A percentile compares a stretch with the other conserved stretches of the same genome.
These are phyloP conservation scores for Ooceraea biroi DNA, from an alignment of 1,140 invertebrate species.

Conservation along the genomic window DNA sequence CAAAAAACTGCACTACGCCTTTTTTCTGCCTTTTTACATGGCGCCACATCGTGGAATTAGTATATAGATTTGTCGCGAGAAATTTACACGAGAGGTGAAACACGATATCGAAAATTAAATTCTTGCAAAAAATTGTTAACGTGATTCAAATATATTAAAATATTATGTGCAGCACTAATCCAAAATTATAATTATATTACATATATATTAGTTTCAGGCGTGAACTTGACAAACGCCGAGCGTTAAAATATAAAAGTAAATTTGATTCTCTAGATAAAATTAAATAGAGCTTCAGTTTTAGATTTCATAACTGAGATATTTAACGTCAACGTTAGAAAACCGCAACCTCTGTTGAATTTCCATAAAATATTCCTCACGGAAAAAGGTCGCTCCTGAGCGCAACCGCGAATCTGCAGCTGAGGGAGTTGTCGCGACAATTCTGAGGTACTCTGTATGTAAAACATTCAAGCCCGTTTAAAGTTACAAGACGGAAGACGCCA, in stretches of 20 bases:
- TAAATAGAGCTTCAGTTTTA: neutral
- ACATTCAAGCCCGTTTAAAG: conserved; percentile 50
- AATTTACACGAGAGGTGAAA: neutral
- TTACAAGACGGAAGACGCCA: conserved; percentile 42
- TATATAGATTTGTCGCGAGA: neutral
- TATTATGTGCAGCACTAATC: too few relatives aligned
- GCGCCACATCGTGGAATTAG: neutral
- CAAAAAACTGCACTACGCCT: conserved; percentile 15
- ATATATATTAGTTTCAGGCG: too few relatives aligned
- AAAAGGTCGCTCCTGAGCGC: conserved; percentile 16
- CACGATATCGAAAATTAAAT: neutral
- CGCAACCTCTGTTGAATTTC: neutral
- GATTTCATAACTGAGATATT: neutral
- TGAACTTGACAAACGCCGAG: too few relatives aligned
- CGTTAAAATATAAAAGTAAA: too few relatives aligned
- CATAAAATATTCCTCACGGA: conserved; percentile 6
- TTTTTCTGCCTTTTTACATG: neutral
- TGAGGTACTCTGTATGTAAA: conserved; percentile 21
- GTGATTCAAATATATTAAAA: too few relatives aligned
- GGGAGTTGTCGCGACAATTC: conserved; percentile 39
- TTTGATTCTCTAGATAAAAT: neutral
- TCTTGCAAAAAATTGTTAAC: neutral
- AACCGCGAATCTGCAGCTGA: conserved; percentile 12
- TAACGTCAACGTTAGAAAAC: neutral
- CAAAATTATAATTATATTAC: too few relatives aligned